A percentile compares a stretch with the other conserved stretches of the same genome.
These are phyloP conservation scores for Edolisoma coerulescens DNA, from an alignment of 2,113 vertebrate genomes.

Conservation along the genomic window DNA sequence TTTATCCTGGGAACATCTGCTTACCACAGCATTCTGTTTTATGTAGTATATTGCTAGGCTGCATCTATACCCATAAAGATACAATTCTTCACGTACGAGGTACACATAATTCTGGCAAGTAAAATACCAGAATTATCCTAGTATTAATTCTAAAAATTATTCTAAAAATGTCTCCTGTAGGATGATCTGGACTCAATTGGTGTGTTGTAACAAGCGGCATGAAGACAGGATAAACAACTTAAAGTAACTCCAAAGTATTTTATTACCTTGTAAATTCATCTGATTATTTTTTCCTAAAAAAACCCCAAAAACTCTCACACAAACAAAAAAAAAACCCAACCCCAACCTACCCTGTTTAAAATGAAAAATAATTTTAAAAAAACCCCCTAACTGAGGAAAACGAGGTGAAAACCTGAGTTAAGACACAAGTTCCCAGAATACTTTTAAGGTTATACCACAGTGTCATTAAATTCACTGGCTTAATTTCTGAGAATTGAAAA, in stretches of 20 bases:
- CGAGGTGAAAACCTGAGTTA: not conserved
- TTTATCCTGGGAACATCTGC: not conserved
- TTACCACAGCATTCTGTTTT: not conserved
- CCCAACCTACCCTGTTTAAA: not conserved
- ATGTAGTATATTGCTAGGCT: not conserved
- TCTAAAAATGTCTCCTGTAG: not conserved
- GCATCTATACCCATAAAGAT: not conserved
- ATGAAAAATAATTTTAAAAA: not conserved
- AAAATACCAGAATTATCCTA: not conserved
- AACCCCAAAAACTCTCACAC: accelerated
- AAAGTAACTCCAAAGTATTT: not conserved
- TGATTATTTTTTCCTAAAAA: not conserved
- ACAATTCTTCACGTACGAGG: not conserved
- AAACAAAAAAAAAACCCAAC: not conserved
- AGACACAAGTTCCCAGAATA: not conserved
- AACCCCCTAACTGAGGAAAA: not conserved
- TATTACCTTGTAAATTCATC: not conserved
- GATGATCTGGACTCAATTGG: not conserved
- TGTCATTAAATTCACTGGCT: not conserved
- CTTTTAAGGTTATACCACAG: not conserved
- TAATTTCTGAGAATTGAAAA: not conserved
- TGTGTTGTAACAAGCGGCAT: not conserved
- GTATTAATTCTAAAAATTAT: not conserved
- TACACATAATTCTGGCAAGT: not conserved
- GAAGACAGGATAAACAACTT: not conserved